Conservation (phyloP, 2,888 invertebrate genomes). For the Drosophila anceps region DNA sequence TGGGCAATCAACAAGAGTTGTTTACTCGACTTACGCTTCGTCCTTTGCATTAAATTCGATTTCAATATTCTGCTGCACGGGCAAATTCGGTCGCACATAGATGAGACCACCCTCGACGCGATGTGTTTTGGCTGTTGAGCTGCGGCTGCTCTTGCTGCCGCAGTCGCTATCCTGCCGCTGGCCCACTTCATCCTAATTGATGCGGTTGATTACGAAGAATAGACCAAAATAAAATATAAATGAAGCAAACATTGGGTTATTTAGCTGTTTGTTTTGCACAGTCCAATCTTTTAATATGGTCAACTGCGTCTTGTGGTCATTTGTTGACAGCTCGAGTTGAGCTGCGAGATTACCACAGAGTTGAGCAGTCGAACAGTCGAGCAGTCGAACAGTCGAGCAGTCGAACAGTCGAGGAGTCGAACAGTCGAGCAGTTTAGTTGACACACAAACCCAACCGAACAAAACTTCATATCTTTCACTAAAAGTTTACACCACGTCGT, state of each 20-base stretch:
- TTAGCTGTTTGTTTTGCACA: slow-evolving; percentile 43
- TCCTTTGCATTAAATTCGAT: slow-evolving; percentile 87
- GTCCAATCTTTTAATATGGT: slow-evolving; percentile 17
- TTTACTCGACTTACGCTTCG: slow-evolving; percentile 85
- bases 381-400: background rate
- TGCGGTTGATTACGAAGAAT: slow-evolving; percentile 30
- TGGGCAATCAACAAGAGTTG: slow-evolving; percentile 31
- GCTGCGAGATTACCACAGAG: slow-evolving; percentile 4
- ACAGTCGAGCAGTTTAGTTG: too few relatives aligned
- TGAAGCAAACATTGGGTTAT: slow-evolving; percentile 34
- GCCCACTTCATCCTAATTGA: slow-evolving; percentile 65
- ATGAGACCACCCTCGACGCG: slow-evolving; percentile 87
- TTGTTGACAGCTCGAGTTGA: slow-evolving; percentile 26
- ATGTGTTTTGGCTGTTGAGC: slow-evolving; percentile 66
- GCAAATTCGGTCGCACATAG: slow-evolving; percentile 85
- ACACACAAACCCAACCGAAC: too few relatives aligned
- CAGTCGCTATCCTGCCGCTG: slow-evolving; percentile 57
- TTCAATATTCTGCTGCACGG: slow-evolving; percentile 85
- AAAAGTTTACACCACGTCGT: slow-evolving; percentile 17
- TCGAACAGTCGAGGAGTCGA: too few relatives aligned
- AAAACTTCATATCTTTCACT: slow-evolving; percentile 8
- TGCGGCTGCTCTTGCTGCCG: slow-evolving; percentile 32
- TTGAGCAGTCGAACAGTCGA: too few relatives aligned
- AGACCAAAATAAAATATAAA: slow-evolving; percentile 14
- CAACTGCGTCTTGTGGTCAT: slow-evolving; percentile 34